Evolutionary conservation across 2,113 vertebrate species (phyloP).

Genomic region (Gobiocypris rarus): DNA sequence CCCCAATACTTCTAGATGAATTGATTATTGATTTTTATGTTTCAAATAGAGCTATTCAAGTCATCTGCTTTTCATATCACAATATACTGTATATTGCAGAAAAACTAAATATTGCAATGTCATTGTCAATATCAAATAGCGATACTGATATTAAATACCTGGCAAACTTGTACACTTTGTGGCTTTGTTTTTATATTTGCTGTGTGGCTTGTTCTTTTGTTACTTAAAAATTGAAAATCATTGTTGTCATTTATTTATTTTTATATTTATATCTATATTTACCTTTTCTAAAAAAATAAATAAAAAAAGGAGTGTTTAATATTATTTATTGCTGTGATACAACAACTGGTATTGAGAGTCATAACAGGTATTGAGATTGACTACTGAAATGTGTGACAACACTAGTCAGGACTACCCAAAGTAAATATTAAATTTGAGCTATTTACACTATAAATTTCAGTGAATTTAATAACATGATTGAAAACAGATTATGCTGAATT

Average conservation of each 20-base stretch:
- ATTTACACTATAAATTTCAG: background rate
- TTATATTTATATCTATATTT: no score
- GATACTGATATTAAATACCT: no score
- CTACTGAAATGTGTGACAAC: background rate
- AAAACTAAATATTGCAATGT: background rate
- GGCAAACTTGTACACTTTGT: no score
- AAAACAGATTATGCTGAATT: conserved; percentile 35
- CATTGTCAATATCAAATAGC: no score
- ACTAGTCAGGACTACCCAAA: background rate
- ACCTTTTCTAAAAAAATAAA: no score
- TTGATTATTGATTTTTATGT: background rate
- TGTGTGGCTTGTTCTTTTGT: no score
- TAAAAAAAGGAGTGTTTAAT: background rate
- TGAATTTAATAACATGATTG: conserved; percentile 8
- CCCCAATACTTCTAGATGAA: background rate
- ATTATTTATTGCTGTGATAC: background rate
- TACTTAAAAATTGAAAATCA: no score
- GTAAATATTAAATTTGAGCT: background rate
- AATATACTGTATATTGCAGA: background rate
- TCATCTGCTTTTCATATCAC: background rate
- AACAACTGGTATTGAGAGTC: background rate
- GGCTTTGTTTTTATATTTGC: no score
- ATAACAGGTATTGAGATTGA: background rate
- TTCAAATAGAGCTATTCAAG: background rate
- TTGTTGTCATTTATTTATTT: no score